Evolutionary conservation across 2,113 vertebrate species (phyloP).

Genomic region (Atractosteus spatula): DNA sequence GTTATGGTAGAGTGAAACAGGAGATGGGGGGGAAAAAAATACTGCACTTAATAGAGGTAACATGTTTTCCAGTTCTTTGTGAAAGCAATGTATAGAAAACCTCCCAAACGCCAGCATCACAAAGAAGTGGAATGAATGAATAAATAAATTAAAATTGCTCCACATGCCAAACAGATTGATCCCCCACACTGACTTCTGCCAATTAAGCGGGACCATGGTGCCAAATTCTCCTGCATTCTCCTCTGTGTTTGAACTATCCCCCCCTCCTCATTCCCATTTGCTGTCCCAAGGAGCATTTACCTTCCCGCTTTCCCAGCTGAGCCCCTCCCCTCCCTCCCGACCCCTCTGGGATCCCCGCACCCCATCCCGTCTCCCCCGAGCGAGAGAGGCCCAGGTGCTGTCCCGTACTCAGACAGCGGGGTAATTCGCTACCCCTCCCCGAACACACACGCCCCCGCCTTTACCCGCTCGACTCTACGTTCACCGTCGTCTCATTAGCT

Average conservation of each 20-base stretch:
- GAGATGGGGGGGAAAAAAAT: too few species aligned
- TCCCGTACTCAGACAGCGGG: conserved; percentile 55
- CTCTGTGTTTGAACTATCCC: conserved; percentile 54
- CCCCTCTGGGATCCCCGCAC: conserved; percentile 62
- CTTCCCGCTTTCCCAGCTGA: conserved; percentile 79
- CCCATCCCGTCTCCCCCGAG: conserved; percentile 59
- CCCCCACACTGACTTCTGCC: conserved; percentile 37
- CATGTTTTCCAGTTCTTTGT: too few species aligned
- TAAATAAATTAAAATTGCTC: conserved; percentile 43
- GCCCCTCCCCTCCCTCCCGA: conserved; percentile 62
- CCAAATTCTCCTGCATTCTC: conserved; percentile 56
- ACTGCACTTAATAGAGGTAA: too few species aligned
- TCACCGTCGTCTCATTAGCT: conserved; percentile 79
- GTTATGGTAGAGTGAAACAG: too few species aligned
- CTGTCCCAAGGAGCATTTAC: conserved; percentile 58
- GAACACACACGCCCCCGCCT: conserved; percentile 62
- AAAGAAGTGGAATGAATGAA: conserved; percentile 31
- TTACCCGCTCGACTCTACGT: conserved; percentile 60
- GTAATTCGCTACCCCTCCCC: conserved; percentile 73
- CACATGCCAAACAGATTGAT: conserved; percentile 39
- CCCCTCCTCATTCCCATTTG: conserved; percentile 26
- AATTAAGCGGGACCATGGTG: conserved; percentile 36
- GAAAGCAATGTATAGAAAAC: too few species aligned
- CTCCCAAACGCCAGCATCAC: too few species aligned
- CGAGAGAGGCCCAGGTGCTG: conserved; percentile 81